A percentile compares a stretch with the other conserved stretches of the same genome.
These are phyloP conservation scores for Tyto alba DNA, from an alignment of 2,113 vertebrate genomes.

Conservation along the genomic window DNA sequence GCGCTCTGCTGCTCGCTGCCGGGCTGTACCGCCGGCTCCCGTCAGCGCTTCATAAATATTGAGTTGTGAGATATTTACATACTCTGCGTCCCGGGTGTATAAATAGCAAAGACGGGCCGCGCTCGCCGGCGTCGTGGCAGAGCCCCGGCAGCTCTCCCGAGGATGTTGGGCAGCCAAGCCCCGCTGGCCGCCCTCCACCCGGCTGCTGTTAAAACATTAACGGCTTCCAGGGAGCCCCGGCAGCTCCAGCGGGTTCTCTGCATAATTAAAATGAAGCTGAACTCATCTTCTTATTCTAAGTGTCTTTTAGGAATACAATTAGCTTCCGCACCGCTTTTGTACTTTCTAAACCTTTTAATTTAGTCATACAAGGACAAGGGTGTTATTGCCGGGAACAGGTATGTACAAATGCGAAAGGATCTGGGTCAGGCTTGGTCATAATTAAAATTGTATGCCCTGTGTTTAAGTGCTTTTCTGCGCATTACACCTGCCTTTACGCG, in stretches of 20 bases:
- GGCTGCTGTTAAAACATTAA: not conserved
- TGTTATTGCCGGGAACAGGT: not conserved
- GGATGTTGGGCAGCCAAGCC: accelerated
- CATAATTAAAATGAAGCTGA: not conserved
- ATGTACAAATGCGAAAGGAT: not conserved
- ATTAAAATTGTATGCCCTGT: not conserved
- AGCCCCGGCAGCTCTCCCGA: not conserved
- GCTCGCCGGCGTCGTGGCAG: not conserved
- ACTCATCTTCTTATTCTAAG: not conserved
- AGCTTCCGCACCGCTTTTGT: not conserved
- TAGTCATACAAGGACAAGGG: not conserved
- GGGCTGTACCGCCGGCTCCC: not conserved
- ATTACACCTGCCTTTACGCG: accelerated
- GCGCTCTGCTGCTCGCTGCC: not conserved
- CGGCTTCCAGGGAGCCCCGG: not conserved
- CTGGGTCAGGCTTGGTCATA: not conserved
- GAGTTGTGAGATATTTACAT: not conserved
- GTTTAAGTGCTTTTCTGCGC: not conserved
- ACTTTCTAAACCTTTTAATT: not conserved
- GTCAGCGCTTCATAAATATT: not conserved
- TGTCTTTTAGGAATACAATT: constrained; percentile 46
- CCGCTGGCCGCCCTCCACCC: not conserved
- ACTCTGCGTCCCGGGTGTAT: not conserved
- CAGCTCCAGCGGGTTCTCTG: not conserved
- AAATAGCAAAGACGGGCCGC: not conserved